Conservation (phyloP, 2,797 vertebrate species). For the Danio albolineatus region DNA sequence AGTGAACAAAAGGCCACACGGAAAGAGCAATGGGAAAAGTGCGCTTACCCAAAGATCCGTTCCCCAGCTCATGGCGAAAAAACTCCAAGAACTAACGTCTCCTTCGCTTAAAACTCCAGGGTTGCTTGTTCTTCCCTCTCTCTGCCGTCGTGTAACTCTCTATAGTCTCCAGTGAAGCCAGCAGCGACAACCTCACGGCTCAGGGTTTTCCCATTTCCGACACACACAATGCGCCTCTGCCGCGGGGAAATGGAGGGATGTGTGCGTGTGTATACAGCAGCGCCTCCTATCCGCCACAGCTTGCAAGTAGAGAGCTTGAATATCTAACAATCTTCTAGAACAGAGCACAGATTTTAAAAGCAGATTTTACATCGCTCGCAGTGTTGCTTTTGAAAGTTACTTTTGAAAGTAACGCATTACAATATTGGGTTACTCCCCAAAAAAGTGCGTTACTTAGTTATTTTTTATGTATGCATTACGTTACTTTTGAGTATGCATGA, state of each 20-base stretch:
- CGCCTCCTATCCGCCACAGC: conserved; percentile 5
- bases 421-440: no score
- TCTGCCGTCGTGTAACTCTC: conserved; percentile 51
- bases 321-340: not conserved
- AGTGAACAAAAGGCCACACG: conserved; percentile 40
- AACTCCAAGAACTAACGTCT: conserved; percentile 68
- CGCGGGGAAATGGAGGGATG: conserved; percentile 16
- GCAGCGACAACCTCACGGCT: conserved; percentile 34
- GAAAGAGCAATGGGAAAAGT: not conserved
- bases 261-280: not conserved
- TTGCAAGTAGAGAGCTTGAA: not conserved
- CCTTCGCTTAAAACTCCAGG: conserved; percentile 66
- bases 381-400: no score
- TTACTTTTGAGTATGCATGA: no score
- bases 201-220: conserved; percentile 49
- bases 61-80: conserved; percentile 85
- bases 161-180: conserved; percentile 34
- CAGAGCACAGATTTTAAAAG: not conserved
- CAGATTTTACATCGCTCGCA: not conserved
- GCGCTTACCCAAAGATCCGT: conserved; percentile 87
- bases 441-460: no score
- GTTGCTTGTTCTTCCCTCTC: conserved; percentile 38
- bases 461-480: no score
- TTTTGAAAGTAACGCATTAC: no score
- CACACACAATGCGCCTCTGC: not conserved